Base-by-base conservation (phyloP, 2,797 vertebrate genomes). In the Sarcophilus harrisii region DNA sequence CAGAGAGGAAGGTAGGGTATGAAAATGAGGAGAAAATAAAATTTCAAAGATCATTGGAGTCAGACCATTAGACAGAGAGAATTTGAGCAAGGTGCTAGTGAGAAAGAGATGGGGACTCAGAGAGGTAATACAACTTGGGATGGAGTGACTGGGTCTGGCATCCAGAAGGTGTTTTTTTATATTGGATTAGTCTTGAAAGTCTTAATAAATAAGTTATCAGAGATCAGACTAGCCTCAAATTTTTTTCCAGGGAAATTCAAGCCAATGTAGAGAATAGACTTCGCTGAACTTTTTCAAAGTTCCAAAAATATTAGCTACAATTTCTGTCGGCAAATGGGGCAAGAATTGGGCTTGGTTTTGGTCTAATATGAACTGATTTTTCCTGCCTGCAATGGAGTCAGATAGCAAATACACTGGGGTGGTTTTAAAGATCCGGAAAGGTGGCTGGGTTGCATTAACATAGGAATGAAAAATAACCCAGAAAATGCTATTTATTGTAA, bases 401-500 rank as follows among this genome's bases (percentile, higher is more conserved):
- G 90, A 54, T 32, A 95, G 94, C 96, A 96, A 97, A 97, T 94
- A 91, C 95, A 96, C 97, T 93, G 97, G 91, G 93, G 98, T 94
- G 96, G 97, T 97, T 97, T 81, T 96, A 97, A 97, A 98, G 97
- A 97, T 93, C 92, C 97, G 96, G 96, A 96, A 97, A 97, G 95
- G 97, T 97, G 96, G 97, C 96, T 96, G 96, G 97, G 97, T 81
- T 45, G 96, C 97, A 98, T 98, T 97, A 97, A 98, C 98, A 98
- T 97, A 92, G 97, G 95, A 97, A 97, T 95, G 94, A 97, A 98
- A 98, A 97, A 97, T 97, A 98, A 96, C 97, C 97, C 96, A 97
- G 97, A 97, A 98, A 98, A 98, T 97, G 96, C 97, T 98, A 98
- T 98, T 98, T 98, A 98, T 98, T 98, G 97, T 98, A 97, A 97